phyloP scores from a whole-genome alignment of 2,113 vertebrate species.

The Acrocephalus arundinaceus region DNA sequence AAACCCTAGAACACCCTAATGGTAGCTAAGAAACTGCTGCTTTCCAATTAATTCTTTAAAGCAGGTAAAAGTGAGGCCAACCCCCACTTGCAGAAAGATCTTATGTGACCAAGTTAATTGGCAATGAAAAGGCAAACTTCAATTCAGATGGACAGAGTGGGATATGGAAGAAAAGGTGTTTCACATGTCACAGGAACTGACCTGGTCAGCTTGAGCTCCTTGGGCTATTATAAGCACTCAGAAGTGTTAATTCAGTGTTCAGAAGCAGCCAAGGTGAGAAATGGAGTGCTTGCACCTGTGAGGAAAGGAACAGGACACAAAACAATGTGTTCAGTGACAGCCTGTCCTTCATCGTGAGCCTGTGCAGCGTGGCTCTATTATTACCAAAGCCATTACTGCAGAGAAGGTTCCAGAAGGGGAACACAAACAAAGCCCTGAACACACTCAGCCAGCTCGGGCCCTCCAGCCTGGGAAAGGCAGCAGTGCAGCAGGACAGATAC shows the following conservation, averaged over 20 bases:
- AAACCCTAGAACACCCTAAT: not conserved
- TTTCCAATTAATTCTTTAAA: not conserved
- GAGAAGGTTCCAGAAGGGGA: not conserved
- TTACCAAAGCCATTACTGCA: not conserved
- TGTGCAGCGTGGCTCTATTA: not conserved
- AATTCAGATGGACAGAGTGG: not conserved
- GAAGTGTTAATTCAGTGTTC: not conserved
- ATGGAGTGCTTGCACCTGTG: not conserved
- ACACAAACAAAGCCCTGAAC: not conserved
- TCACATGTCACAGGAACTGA: not conserved
- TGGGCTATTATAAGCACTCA: not conserved
- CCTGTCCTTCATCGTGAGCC: not conserved
- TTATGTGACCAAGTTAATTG: not conserved
- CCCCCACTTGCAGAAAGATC: not conserved
- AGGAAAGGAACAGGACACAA: not conserved
- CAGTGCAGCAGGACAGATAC: not conserved
- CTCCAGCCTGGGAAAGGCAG: not conserved
- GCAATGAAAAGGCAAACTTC: not conserved
- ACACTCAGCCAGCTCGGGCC: accelerated
- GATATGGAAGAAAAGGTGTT: accelerated
- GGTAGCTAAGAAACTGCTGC: not conserved
- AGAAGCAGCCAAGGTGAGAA: not conserved
- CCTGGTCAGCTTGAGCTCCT: not conserved
- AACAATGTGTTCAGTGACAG: not conserved
- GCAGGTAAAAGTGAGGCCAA: not conserved